Base-by-base conservation (phyloP, 2,113 vertebrate species). In the Probosciger aterrimus region DNA sequence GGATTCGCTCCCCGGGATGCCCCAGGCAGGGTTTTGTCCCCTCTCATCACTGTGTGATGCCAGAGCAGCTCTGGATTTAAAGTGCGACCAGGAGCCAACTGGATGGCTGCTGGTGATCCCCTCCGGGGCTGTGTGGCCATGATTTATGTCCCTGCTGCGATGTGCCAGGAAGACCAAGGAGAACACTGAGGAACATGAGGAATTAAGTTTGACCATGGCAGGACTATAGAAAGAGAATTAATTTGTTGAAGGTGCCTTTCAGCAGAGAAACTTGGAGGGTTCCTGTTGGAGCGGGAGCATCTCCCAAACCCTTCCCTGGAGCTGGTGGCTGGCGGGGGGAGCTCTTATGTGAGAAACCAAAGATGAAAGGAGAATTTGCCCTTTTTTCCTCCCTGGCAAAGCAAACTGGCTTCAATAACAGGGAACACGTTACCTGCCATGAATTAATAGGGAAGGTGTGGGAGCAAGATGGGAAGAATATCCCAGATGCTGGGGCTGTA, bases 11-110 rank as follows among this genome's bases (percentile, higher is more conserved):
- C 43, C 11, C 24, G 44, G 31, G 63, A 5, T 22, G 63, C 20
- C 77, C 17, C 11, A 2, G 69, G 62, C 5, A 0, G 10, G 37
- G 22, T 15, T 81, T 62, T 67, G 68, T 3, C 12, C 23, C 24
- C 23, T 75, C 7, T n/a, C 28, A 0, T 41, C 10, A 1, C 1
- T 0, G 20, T 27, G 35, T 0, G 3, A 25, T n/a, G 4, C 20
- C 37, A 24, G 35, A 57, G 24, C 0, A 11, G 47, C 49, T 80
- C 25, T 11, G 17, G 6, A 57, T 73, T 55, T 39, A 22, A 17
- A 13, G 60, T 27, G 25, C 35, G 11, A 17, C 22, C 1, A 2
- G 46, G 59, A 88, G 52, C 74, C 63, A 18, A 27, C 50, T 9
- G 0, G 1, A 13, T 10, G 10, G 70, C 75, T 62, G n/a, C 73